Evolutionary conservation across 2,797 vertebrate species (phyloP).

Genomic region (Anabas testudineus): DNA sequence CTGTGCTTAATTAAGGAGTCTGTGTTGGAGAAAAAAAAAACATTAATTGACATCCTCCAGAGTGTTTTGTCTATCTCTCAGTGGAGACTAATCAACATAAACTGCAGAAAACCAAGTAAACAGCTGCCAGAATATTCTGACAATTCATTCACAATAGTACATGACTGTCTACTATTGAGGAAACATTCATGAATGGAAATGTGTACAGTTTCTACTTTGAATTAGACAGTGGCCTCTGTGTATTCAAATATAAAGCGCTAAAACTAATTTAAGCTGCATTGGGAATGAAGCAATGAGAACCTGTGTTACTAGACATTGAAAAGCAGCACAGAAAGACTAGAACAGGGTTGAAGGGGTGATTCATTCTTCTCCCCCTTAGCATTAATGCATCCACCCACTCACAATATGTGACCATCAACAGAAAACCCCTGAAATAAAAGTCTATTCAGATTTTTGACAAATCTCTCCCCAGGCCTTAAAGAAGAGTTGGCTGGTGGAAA

Average conservation of each 20-base stretch:
- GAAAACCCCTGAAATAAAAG: conserved; percentile 44
- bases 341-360: conserved; percentile 37
- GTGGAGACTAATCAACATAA: conserved; percentile 77
- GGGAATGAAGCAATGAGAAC: conserved; percentile 34
- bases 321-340: conserved; percentile 2
- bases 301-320: neutral
- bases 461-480: conserved; percentile 21
- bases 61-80: conserved; percentile 77
- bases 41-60: conserved; percentile 78
- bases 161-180: conserved; percentile 61
- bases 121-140: conserved; percentile 70
- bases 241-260: conserved; percentile 46
- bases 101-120: conserved; percentile 64
- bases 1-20: conserved; percentile 75
- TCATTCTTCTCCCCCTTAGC: conserved; percentile 48
- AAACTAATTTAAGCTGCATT: conserved; percentile 33
- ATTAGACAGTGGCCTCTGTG: conserved; percentile 36
- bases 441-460: conserved; percentile 63
- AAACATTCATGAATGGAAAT: conserved; percentile 57
- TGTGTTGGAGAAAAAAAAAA: conserved; percentile 46
- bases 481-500: conserved; percentile 29
- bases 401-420: conserved; percentile 60
- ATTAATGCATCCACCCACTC: conserved; percentile 46
- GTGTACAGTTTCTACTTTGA: conserved; percentile 41
- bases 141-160: conserved; percentile 66